Base-by-base conservation (phyloP, 2,113 vertebrate genomes). In the Hiodon tergisus region DNA sequence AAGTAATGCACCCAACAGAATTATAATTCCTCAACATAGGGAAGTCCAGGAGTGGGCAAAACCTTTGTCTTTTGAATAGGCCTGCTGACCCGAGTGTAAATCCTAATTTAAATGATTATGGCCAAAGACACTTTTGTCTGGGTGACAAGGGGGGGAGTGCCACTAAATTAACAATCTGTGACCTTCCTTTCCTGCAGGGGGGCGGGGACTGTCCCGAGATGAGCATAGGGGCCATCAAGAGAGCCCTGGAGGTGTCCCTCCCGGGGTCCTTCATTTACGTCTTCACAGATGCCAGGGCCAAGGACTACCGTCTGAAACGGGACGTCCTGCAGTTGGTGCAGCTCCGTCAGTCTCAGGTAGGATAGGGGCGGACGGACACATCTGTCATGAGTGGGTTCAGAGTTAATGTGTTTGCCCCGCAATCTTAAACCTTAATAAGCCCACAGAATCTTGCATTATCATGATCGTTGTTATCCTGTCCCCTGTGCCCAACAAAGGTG, bases 181-280 rank as follows among this genome's bases (percentile, higher is more conserved):
- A 2, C 14, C 3, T 57, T 7, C 70, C 46, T 62, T 52, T 75
- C 52, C 17, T 0, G 3, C 88, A 98, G 96, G 95, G 96, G 0
- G 96, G 96, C 0, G 95, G 96, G 0, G 96, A 98, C 85, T 98
- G 96, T 79, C 95, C 96, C 0, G 95, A 98, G 87, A 98, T 98
- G 96, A 97, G 95, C 0, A 84, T 98, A 57, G 94, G 92, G 3
- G 96, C 96, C 82, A 94, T 98, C 82, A 92, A 92, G 81, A 89
- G 85, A 47, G 96, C 96, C 0, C 85, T 96, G 83, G 95, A 98
- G 78, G 86, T 95, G 17, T 93, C 95, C 0, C 85, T 92, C 55
- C 95, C 95, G 0, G 89, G 94, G 62, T 98, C 96, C 69, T 98
- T 95, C 67, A 77, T 98, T 83, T 98, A 94, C 1, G 95, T 98